phyloP scores from a whole-genome alignment of 2,888 invertebrate genomes.

The Eupeodes latifasciatus region DNA sequence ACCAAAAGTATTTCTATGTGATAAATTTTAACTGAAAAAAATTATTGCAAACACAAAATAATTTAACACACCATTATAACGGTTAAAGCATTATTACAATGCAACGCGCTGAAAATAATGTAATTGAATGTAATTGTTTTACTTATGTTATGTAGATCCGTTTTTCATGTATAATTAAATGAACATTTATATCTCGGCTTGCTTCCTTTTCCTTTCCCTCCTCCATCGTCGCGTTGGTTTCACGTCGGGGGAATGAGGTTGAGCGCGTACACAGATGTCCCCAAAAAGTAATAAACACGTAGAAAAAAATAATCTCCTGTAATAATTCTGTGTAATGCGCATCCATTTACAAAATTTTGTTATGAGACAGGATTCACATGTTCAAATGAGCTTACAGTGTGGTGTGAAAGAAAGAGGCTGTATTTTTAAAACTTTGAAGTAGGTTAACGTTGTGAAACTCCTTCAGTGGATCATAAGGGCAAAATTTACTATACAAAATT shows the following conservation, averaged over 20 bases:
- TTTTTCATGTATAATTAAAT: conserved; percentile 71
- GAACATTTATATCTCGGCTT: conserved; percentile 58
- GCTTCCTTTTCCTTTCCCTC: neutral
- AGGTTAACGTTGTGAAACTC: no score
- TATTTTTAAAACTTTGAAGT: no score
- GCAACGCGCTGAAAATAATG: conserved; percentile 27
- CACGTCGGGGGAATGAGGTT: conserved; percentile 1
- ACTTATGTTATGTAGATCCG: conserved; percentile 29
- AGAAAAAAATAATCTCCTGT: conserved; percentile 71
- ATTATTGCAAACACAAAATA: conserved; percentile 21
- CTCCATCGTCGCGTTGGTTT: no score
- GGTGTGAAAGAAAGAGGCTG: conserved; percentile 7
- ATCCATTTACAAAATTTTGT: conserved; percentile 65
- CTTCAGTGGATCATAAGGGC: no score
- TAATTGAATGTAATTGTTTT: conserved; percentile 69
- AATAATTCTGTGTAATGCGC: conserved; percentile 71
- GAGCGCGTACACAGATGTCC: conserved; percentile 61
- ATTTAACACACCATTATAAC: conserved; percentile 62
- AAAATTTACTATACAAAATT: no score
- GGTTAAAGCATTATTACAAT: conserved; percentile 41
- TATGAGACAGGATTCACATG: conserved; percentile 57
- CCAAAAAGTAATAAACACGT: conserved; percentile 73
- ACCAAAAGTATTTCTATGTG: conserved; percentile 39
- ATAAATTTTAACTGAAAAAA: conserved; percentile 27
- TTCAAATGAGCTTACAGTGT: conserved; percentile 40